Evolutionary conservation across 2,888 invertebrate species (phyloP).

Genomic region (Synergus gifuensis): DNA sequence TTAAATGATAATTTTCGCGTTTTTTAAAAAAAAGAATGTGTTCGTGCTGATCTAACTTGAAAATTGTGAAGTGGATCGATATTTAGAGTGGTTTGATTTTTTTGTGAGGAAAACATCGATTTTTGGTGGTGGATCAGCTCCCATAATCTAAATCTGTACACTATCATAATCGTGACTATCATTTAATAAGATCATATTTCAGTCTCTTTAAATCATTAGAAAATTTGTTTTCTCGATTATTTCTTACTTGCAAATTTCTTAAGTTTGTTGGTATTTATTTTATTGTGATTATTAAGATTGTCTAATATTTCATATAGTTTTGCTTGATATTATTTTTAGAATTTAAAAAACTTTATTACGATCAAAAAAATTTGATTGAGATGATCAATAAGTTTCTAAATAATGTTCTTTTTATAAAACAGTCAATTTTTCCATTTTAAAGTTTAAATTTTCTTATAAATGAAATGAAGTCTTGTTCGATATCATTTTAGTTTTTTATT

Average conservation of each 20-base stretch:
- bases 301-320: not conserved
- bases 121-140: conserved; percentile 5
- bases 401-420: too few species aligned
- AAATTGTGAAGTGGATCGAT: conserved; percentile 22
- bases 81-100: conserved; percentile 22
- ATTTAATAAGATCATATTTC: not conserved
- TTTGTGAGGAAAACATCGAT: conserved; percentile 7
- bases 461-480: not conserved
- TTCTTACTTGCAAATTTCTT: not conserved
- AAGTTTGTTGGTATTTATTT: not conserved
- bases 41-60: conserved; percentile 17
- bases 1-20: conserved; percentile 4
- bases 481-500: too few species aligned
- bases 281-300: not conserved
- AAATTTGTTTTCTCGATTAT: not conserved
- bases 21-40: conserved; percentile 15
- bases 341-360: not conserved
- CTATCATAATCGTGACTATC: conserved; percentile 2
- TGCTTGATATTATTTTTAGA: not conserved
- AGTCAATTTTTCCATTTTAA: too few species aligned
- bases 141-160: not conserved
- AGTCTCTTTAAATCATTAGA: not conserved
- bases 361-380: not conserved
- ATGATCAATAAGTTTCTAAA: not conserved
- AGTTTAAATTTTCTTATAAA: too few species aligned